Conservation (phyloP, 2,888 invertebrate genomes). For the Nipponacmea schrenckii region DNA sequence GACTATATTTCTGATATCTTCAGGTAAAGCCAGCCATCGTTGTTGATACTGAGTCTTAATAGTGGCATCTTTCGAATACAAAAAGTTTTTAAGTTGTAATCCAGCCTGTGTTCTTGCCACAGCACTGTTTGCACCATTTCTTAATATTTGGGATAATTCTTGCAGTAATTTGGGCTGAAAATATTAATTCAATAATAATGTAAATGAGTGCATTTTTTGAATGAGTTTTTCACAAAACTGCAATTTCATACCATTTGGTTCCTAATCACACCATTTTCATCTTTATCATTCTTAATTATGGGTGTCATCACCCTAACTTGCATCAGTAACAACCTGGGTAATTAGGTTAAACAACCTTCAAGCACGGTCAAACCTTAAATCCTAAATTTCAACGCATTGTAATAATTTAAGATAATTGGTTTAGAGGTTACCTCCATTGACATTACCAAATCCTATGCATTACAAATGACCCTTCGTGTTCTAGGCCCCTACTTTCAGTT, state of each 20-base stretch:
- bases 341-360: too few relatives aligned
- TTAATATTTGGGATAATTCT: conserved; percentile 90
- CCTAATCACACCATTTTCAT: not conserved
- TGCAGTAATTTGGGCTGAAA: conserved; percentile 86
- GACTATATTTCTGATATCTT: conserved; percentile 86
- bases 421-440: too few relatives aligned
- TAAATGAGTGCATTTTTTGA: conserved; percentile 1
- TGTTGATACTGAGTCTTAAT: conserved; percentile 86
- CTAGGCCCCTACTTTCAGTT: too few relatives aligned
- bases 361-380: too few relatives aligned
- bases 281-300: not conserved
- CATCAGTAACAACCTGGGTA: too few relatives aligned
- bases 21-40: conserved; percentile 91
- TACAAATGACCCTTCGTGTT: too few relatives aligned
- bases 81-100: conserved; percentile 95
- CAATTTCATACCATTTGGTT: not conserved
- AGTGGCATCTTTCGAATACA: conserved; percentile 91
- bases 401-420: too few relatives aligned
- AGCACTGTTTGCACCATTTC: conserved; percentile 87
- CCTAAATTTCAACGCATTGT: too few relatives aligned
- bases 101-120: conserved; percentile 99
- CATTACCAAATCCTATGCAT: too few relatives aligned
- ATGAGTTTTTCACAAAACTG: not conserved
- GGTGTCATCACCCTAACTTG: too few relatives aligned
- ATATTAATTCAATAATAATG: conserved; percentile 8